Percentiles rank a stretch among this genome's conserved stretches.
phyloP scores from a whole-genome alignment of 2,113 vertebrate genomes.

The Mesitornis unicolor region DNA sequence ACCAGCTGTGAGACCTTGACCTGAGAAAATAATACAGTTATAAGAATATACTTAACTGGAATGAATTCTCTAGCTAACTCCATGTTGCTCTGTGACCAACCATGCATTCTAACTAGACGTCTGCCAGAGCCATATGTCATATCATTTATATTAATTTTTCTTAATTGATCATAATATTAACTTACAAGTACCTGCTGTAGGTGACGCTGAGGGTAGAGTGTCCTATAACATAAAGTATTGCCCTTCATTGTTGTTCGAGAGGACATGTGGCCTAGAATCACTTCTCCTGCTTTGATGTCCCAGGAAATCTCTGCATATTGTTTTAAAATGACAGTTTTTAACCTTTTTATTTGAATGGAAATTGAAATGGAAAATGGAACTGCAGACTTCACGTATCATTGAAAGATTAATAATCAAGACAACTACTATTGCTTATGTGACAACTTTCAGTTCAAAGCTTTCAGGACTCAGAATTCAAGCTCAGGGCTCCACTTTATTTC shows the following conservation, averaged over 20 bases:
- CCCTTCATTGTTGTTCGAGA: background rate
- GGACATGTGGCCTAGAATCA: background rate
- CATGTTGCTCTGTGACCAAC: background rate
- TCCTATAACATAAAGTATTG: background rate
- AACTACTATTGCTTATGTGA: background rate
- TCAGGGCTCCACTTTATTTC: background rate
- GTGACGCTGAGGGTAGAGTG: background rate
- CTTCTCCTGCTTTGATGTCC: background rate
- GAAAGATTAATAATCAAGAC: background rate
- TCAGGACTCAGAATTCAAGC: background rate
- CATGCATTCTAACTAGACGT: background rate
- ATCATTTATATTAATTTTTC: slow-evolving; percentile 4
- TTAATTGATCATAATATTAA: slow-evolving; percentile 31
- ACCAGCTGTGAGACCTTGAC: slow-evolving; percentile 15
- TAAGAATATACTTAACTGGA: background rate
- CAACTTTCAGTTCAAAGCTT: background rate
- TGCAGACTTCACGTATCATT: background rate
- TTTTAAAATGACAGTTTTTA: background rate
- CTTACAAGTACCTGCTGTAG: slow-evolving; percentile 10
- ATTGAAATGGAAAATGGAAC: background rate
- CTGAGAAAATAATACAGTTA: background rate
- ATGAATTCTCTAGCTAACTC: background rate
- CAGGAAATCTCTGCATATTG: background rate
- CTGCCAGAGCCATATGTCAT: slow-evolving; percentile 13
- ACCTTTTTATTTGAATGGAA: background rate